phyloP scores from a whole-genome alignment of 2,113 vertebrate species.

The Saccopteryx leptura region DNA sequence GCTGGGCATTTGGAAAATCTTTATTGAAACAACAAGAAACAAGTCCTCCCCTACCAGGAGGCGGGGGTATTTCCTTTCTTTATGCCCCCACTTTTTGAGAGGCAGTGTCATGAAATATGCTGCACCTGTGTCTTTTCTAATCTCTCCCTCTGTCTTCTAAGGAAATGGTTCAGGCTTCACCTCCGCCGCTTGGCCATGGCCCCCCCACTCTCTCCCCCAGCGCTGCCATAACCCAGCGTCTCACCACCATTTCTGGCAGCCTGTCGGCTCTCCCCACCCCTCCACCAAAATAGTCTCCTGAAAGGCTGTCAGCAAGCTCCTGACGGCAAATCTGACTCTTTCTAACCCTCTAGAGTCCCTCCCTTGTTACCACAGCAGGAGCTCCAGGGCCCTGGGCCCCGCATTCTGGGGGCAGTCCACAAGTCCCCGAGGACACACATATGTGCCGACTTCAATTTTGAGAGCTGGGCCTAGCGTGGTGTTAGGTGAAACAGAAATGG shows the following conservation, averaged over 20 bases:
- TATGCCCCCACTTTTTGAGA: not conserved
- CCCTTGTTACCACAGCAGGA: not conserved
- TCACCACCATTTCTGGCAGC: not conserved
- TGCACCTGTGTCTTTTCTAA: not conserved
- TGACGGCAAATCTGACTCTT: not conserved
- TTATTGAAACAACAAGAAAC: not conserved
- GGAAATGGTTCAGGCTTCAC: accelerated
- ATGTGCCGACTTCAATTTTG: not conserved
- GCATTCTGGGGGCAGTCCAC: accelerated
- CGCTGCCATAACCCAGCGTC: accelerated
- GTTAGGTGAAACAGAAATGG: not conserved
- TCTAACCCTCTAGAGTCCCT: not conserved
- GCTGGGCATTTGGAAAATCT: not conserved
- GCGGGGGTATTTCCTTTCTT: not conserved
- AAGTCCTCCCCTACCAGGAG: not conserved
- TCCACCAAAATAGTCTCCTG: not conserved
- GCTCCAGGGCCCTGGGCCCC: not conserved
- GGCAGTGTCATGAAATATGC: not conserved
- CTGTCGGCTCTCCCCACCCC: not conserved
- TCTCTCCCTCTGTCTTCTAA: not conserved
- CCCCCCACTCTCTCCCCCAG: accelerated
- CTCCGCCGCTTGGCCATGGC: accelerated
- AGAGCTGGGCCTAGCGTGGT: accelerated
- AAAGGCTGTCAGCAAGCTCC: not conserved
- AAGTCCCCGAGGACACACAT: accelerated